These are phyloP conservation scores for Pachydiplax longipennis DNA, from an alignment of 2,888 invertebrate species.

Conservation along the genomic window DNA sequence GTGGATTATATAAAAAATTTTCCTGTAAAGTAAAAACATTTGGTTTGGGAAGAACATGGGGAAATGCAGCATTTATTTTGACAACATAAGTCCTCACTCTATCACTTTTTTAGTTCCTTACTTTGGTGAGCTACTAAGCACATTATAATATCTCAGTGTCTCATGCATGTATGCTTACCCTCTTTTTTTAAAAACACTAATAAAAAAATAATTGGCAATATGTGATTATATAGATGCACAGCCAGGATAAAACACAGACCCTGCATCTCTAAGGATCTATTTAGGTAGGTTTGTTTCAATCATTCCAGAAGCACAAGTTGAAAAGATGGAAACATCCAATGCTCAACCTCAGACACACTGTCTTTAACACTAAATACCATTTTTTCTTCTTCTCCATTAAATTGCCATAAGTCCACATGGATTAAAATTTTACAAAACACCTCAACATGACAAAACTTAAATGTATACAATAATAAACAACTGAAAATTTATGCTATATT, in stretches of 20 bases:
- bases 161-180: not conserved
- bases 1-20: conserved; percentile 39
- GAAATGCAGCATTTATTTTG: conserved; percentile 31
- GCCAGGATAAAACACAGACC: conserved; percentile 16
- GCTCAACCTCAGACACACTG: not conserved
- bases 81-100: not conserved
- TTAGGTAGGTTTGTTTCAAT: not conserved
- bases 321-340: not conserved
- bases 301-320: not conserved
- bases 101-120: not conserved
- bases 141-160: not conserved
- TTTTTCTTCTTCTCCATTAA: not conserved
- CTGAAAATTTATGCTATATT: not conserved
- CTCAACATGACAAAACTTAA: not conserved
- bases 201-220: conserved; percentile 35
- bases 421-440: not conserved
- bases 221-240: conserved; percentile 33
- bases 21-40: conserved; percentile 39
- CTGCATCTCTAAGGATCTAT: conserved; percentile 12
- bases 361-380: not conserved
- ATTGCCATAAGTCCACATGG: not conserved
- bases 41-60: conserved; percentile 37
- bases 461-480: not conserved
- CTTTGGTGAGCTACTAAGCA: conserved; percentile 3
- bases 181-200: conserved; percentile 10